Evolutionary conservation across 2,888 invertebrate genomes (phyloP).

Genomic region (Phasia obesa): DNA sequence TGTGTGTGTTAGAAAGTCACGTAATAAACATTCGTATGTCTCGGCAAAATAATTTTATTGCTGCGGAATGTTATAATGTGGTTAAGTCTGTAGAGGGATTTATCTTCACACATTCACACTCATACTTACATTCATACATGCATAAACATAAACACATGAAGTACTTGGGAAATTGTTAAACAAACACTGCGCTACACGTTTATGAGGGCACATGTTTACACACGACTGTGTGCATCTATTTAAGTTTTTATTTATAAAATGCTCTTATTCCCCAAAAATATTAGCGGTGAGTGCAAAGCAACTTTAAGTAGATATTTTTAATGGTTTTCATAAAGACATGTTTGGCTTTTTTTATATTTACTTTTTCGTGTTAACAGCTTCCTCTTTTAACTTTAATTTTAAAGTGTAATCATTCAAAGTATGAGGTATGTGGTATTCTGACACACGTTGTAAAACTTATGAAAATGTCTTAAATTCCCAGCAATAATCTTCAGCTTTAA

Average conservation of each 20-base stretch:
- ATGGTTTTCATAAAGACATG: not conserved
- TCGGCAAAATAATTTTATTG: conserved; percentile 67
- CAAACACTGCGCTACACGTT: not conserved
- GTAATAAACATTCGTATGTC: conserved; percentile 67
- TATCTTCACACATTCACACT: conserved; percentile 4
- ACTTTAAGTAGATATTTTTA: conserved; percentile 4
- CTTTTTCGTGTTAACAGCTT: not conserved
- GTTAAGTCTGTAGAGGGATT: conserved; percentile 56
- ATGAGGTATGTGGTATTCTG: no score
- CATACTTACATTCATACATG: not conserved
- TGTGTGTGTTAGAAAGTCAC: conserved; percentile 53
- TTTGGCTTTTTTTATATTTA: not conserved
- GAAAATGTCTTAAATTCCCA: no score
- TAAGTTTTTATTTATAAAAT: conserved; percentile 1
- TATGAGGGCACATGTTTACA: not conserved
- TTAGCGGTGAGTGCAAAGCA: not conserved
- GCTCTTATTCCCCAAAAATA: not conserved
- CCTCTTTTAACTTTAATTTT: not conserved
- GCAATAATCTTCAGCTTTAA: no score
- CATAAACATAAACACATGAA: not conserved
- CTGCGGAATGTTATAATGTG: conserved; percentile 63
- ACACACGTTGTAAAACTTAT: no score
- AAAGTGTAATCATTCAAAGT: no score
- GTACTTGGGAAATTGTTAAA: not conserved
- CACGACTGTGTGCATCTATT: not conserved